Evolutionary conservation across 2,113 vertebrate genomes (phyloP), one percentile per base, ranked within the genome.

Genomic region (Girardinichthys multiradiatus): DNA sequence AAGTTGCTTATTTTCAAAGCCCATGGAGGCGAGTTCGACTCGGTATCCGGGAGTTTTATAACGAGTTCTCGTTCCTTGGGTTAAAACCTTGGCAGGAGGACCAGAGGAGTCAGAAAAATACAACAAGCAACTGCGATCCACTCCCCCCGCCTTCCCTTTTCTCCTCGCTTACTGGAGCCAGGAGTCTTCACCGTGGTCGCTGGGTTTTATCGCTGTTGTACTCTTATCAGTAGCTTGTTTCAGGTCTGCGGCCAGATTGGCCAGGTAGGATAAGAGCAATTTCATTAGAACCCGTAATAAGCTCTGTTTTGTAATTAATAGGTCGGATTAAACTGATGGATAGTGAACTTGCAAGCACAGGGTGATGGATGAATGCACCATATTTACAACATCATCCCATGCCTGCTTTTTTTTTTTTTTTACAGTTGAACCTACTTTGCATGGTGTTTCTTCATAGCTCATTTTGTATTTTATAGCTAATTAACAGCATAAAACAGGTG

Each of bases 321-420:
- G 21, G 48, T 13, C 39, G 60, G 37, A 58, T 27, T 58, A 77
- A 30, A 28, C 64, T 72, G 71, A 68, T 57, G 72, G 61, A 61
- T 70, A 76, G 72, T 24, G 35, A 70, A 59, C 4, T 72, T 28
- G 39, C 60, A 21, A 77, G 54, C 58, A 51, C 62, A 57, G 66
- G 69, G 80, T 91, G 91, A 93, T 93, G 85, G 92, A 92, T 92
- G 86, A 86, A 88, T 91, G 91, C 91, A 83, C 87, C 92, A 91
- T 71, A 89, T 81, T 80, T 72, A 86, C 70, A 61, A 68, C 73
- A 71, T 86, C 66, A 77, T 76, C 59, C 66, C 76, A 13, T 60
- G 74, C 62, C 42, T 81, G 48, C 69, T 85, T 80, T 80, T 74
- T 19, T 85, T 80, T 80, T 74, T 19, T 45, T 17, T 79, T 74